phyloP scores from a whole-genome alignment of 2,888 invertebrate genomes.

The Apodemia zela region DNA sequence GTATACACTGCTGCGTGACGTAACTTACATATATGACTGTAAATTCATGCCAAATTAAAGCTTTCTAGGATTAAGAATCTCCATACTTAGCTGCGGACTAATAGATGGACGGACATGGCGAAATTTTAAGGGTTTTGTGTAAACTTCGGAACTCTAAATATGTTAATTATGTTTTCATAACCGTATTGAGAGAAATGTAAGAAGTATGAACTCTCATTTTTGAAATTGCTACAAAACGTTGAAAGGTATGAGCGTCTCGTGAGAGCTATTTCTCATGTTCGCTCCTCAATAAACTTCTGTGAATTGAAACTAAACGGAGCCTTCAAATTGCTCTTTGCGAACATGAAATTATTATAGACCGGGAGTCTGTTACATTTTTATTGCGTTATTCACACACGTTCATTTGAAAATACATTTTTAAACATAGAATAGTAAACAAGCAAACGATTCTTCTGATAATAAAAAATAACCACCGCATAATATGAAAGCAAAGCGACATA shows the following conservation, averaged over 20 bases:
- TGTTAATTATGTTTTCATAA: background rate
- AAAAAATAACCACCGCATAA: no score
- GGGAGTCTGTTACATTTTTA: background rate
- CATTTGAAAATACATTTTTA: background rate
- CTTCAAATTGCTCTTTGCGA: conserved; percentile 14
- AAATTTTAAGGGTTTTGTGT: no score
- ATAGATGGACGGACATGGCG: no score
- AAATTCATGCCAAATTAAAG: no score
- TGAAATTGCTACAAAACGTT: conserved; percentile 13
- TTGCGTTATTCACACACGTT: background rate
- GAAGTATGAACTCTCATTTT: conserved; percentile 10
- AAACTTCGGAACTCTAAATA: background rate
- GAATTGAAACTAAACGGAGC: conserved; percentile 14
- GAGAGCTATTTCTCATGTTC: conserved; percentile 16
- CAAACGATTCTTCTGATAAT: no score
- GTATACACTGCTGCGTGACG: no score
- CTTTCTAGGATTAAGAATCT: no score
- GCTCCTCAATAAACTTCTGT: conserved; percentile 11
- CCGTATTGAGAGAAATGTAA: background rate
- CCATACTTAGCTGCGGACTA: no score
- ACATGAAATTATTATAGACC: conserved; percentile 15
- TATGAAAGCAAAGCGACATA: no score
- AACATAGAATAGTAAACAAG: background rate
- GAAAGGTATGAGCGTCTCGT: conserved; percentile 10
- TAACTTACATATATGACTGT: no score